Evolutionary conservation across 2,797 vertebrate species (phyloP).

Genomic region (Hippopotamyrus pictus): DNA sequence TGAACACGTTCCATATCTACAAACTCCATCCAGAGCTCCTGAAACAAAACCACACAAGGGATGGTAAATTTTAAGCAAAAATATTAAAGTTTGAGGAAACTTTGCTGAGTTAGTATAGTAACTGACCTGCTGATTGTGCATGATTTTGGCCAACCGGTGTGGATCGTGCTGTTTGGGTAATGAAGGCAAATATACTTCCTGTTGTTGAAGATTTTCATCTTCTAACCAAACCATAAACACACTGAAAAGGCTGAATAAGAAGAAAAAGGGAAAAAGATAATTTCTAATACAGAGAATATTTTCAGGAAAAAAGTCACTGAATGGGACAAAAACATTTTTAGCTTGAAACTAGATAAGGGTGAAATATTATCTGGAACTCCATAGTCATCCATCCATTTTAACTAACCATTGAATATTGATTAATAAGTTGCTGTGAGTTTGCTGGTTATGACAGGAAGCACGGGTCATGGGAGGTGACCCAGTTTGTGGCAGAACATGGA

Average conservation of each 20-base stretch:
- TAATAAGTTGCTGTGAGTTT: not conserved
- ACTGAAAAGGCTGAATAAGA: conserved; percentile 75
- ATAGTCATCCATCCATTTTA: not conserved
- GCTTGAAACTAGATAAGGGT: not conserved
- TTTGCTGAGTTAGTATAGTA: not conserved
- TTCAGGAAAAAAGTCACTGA: not conserved
- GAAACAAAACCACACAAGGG: conserved; percentile 7
- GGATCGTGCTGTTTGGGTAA: conserved; percentile 85
- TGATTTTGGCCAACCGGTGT: conserved; percentile 83
- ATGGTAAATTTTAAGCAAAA: not conserved
- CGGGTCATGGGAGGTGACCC: not conserved
- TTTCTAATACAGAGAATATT: not conserved
- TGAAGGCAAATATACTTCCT: conserved; percentile 84
- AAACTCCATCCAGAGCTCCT: conserved; percentile 92
- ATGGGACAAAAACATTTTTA: not conserved
- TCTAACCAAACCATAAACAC: conserved; percentile 88
- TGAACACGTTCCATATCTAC: conserved; percentile 81
- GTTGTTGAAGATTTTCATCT: conserved; percentile 87
- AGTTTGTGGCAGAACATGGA: not conserved
- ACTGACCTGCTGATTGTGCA: conserved; percentile 79
- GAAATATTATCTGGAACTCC: not conserved
- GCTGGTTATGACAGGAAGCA: not conserved
- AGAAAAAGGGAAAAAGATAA: not conserved
- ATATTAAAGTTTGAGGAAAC: no score
- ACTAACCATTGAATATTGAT: not conserved